Percentiles rank a stretch among this genome's conserved stretches.
Conservation (phyloP, 1,140 invertebrate species). For the Chlorops oryzae region DNA sequence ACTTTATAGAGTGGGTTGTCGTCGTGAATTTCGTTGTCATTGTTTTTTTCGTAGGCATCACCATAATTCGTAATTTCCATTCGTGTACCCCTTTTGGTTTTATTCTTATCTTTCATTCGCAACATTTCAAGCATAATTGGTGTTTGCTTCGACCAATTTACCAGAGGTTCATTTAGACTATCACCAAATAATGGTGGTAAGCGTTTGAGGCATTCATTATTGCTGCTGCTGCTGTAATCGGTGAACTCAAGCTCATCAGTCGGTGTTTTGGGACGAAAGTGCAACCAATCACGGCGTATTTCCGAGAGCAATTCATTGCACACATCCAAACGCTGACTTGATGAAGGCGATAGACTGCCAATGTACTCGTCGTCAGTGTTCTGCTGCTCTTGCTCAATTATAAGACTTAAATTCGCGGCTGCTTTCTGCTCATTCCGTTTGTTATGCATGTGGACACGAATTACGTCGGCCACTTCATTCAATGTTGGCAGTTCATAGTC, state of each 20-base stretch:
- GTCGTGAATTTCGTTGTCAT: neutral
- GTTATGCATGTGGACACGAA: conserved; percentile 31
- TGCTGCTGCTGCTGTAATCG: no score
- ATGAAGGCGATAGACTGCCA: conserved; percentile 38
- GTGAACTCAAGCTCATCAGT: conserved; percentile 30
- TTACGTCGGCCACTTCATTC: conserved; percentile 40
- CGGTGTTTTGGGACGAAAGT: conserved; percentile 70
- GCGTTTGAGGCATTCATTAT: conserved; percentile 25
- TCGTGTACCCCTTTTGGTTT: no score
- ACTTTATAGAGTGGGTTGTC: conserved; percentile 6
- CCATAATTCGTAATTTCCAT: no score
- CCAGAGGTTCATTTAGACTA: conserved; percentile 38
- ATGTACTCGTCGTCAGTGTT: conserved; percentile 27
- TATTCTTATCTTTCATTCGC: no score
- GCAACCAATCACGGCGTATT: conserved; percentile 54
- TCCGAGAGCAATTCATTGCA: conserved; percentile 44
- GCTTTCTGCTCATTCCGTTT: neutral
- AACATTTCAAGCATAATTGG: conserved; percentile 55
- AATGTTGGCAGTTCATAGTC: conserved; percentile 20
- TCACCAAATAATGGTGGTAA: no score
- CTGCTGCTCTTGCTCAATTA: conserved; percentile 23
- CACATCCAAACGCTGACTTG: conserved; percentile 42
- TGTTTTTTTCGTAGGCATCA: neutral
- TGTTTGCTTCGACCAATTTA: conserved; percentile 50
- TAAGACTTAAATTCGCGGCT: conserved; percentile 12